Evolutionary conservation across 2,888 invertebrate species (phyloP), one percentile per base, ranked within the genome.

Genomic region (Rhagonycha lutea): DNA sequence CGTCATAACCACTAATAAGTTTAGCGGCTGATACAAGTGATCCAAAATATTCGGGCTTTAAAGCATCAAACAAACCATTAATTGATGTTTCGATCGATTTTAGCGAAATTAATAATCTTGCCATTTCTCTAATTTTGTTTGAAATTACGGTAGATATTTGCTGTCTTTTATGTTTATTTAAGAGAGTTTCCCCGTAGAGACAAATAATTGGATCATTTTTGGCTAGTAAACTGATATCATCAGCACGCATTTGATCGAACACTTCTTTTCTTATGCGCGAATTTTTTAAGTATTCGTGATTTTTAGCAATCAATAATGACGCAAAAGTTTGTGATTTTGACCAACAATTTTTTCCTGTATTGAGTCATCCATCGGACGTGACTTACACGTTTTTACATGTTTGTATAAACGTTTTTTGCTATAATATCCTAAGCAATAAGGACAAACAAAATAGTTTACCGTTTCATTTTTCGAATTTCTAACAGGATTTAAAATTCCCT

Each of bases 151-250:
- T 79, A 9, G 69, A 67, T 29, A 79, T 77, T 62, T 79, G 77
- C 24, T 75, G 78, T 63, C 80, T 74, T 68, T 80, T 77, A 60
- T 80, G 80, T 75, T 80, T 80, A 60, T 32, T 62, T 60, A 79
- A 61, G 14, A 74, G 61, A n/a, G 60, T n/a, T 77, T 79, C 79
- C 8, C 78, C 78, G 29, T 77, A 79, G 10, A 77, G 47, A 68
- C 79, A 79, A 60, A 79, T 79, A 26, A 77, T 63, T 14, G 76
- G 69, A 68, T 79, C 78, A 29, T 62, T 74, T 65, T 76, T 79
- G 12, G 72, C 79, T 14, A 60, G 29, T n/a, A 11, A 9, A 18
- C 73, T 76, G 47, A 78, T 75, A 23, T 72, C 26, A 68, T 79
- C 78, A n/a, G 79, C 18, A 24, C 77, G 71, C 79, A 79, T 78